Conservation (phyloP, 2,888 invertebrate genomes). For the Plebejus anna region DNA sequence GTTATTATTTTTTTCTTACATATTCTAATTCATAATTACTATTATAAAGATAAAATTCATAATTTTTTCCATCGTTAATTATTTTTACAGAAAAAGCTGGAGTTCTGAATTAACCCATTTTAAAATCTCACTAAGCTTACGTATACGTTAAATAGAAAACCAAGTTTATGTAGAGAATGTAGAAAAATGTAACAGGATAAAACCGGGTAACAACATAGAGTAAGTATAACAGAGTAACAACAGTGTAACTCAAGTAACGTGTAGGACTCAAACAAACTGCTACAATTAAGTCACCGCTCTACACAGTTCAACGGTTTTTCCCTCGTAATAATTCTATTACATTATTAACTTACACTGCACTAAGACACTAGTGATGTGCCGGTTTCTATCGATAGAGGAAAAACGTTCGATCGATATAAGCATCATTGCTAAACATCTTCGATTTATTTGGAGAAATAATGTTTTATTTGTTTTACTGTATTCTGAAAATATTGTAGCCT, state of each 20-base stretch:
- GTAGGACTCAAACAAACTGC: constrained; percentile 58
- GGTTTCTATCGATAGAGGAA: constrained; percentile 31
- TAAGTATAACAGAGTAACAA: background rate
- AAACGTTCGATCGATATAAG: background rate
- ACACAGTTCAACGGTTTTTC: constrained; percentile 77
- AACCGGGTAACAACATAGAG: constrained; percentile 10
- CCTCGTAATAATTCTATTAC: constrained; percentile 79
- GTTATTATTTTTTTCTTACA: too few relatives aligned
- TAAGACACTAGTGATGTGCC: constrained; percentile 56
- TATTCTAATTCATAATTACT: too few relatives aligned
- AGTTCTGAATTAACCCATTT: background rate
- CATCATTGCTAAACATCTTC: too few relatives aligned
- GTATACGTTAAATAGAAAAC: background rate
- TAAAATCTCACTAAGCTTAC: background rate
- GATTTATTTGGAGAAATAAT: too few relatives aligned
- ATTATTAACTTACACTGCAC: constrained; percentile 79
- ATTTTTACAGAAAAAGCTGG: too few relatives aligned
- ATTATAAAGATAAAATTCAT: too few relatives aligned
- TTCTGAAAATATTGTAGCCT: too few relatives aligned
- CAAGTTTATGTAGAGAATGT: background rate
- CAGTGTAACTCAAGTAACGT: constrained; percentile 24
- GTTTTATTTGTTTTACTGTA: too few relatives aligned
- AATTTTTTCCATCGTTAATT: too few relatives aligned
- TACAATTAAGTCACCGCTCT: constrained; percentile 72
- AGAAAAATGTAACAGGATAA: background rate